Percentiles rank a stretch among this genome's conserved stretches.
Evolutionary conservation across 2,797 vertebrate genomes (phyloP).

Genomic region (Sarcophilus harrisii): DNA sequence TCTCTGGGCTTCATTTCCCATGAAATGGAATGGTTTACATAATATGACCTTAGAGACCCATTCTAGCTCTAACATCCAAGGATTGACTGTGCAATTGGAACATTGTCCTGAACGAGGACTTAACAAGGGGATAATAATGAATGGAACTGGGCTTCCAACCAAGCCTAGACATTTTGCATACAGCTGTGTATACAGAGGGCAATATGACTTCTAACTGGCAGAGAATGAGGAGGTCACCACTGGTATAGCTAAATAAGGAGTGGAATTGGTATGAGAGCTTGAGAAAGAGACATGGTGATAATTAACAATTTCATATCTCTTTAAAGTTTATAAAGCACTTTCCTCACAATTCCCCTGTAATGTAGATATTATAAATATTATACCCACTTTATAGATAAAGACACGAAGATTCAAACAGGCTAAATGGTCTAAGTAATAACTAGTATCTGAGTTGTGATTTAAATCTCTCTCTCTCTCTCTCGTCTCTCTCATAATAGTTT

Average conservation of each 20-base stretch:
- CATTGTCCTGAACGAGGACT: not conserved
- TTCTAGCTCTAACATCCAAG: not conserved
- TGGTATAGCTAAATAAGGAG: not conserved
- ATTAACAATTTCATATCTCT: not conserved
- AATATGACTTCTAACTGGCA: not conserved
- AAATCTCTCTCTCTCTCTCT: not conserved
- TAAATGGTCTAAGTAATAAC: not conserved
- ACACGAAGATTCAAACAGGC: not conserved
- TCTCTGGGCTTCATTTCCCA: not conserved
- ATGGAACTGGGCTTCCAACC: not conserved
- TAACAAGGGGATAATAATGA: not conserved
- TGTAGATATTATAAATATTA: not conserved
- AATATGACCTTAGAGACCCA: not conserved
- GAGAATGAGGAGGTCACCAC: not conserved
- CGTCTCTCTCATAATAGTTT: no score
- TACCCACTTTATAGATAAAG: not conserved
- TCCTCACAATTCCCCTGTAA: not conserved
- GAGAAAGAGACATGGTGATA: not conserved
- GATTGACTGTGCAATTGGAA: not conserved
- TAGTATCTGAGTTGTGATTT: not conserved
- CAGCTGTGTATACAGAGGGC: not conserved
- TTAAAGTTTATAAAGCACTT: not conserved
- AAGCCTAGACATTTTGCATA: not conserved
- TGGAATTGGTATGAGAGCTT: not conserved
- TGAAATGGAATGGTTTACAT: not conserved